Base-by-base conservation (phyloP, 2,113 vertebrate genomes). In the Brachypteracias leptosomus region DNA sequence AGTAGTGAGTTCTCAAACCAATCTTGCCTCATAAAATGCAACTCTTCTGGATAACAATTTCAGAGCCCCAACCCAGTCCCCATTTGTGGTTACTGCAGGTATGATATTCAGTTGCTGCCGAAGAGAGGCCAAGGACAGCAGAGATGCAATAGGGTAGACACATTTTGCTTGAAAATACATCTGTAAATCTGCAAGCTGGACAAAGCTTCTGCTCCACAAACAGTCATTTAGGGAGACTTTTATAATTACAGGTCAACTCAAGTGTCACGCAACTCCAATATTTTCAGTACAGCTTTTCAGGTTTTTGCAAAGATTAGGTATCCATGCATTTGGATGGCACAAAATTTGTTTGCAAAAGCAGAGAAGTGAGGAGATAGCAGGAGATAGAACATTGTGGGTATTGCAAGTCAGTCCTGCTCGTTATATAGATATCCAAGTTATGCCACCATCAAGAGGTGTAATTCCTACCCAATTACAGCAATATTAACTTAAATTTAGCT, bases 301-400 rank as follows among this genome's bases (percentile, higher is more conserved):
- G 46, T 38, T 79, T 76, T 1, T 21, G 25, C n/a, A 46, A 31
- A n/a, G 18, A 29, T 3, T 1, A 28, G 21, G 36, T 25, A 84
- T 7, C 21, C 16, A 2, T 6, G 7, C 8, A 4, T 7, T 57
- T 8, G 16, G 9, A 25, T 0, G 8, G 17, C 78, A 88, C 55
- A 17, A 59, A 11, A 18, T 6, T 6, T 28, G 33, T 6, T 59
- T 2, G 11, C 68, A 80, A 63, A 25, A 35, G 17, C 49, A 52
- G 33, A 36, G 58, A 7, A 3, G 16, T 2, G 25, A 38, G 40
- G 28, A 46, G 40, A 6, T 2, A 10, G 19, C 49, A 84, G 31
- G 19, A 66, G 9, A 40, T 2, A 2, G 71, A 40, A 2, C 4
- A 44, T 28, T 15, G 11, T 29, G 22, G 3, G 68, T 13, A 36